These are phyloP conservation scores for Seriola quinqueradiata DNA, from an alignment of 2,113 vertebrate genomes.

Conservation along the genomic window DNA sequence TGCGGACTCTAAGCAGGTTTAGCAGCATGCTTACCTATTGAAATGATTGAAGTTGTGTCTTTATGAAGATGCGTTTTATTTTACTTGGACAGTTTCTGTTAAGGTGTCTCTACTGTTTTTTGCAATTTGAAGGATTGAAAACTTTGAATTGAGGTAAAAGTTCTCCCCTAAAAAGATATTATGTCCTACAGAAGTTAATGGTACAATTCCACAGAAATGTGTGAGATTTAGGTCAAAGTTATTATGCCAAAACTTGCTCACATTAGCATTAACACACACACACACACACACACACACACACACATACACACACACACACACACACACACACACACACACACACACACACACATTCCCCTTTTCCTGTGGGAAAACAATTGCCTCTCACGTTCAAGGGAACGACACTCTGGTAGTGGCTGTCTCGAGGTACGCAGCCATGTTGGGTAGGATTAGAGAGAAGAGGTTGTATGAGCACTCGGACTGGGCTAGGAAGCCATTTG, in stretches of 20 bases:
- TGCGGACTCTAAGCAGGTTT: constrained; percentile 5
- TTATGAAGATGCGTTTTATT: constrained; percentile 27
- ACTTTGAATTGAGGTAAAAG: neutral
- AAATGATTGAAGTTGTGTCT: constrained; percentile 30
- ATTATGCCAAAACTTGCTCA: constrained; percentile 22
- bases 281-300: neutral
- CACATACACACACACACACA: neutral
- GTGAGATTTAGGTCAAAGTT: constrained; percentile 36
- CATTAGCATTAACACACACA: neutral
- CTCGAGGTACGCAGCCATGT: constrained; percentile 6
- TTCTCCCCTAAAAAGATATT: neutral
- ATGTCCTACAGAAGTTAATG: constrained; percentile 25
- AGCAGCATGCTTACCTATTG: constrained; percentile 33
- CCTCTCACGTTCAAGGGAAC: constrained; percentile 24
- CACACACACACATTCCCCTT: constrained; percentile 11
- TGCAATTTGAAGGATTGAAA: neutral
- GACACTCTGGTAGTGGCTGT: constrained; percentile 9
- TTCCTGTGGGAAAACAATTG: constrained; percentile 48
- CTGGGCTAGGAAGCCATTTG: constrained; percentile 10
- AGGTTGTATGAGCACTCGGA: neutral
- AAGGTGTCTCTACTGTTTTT: constrained; percentile 8
- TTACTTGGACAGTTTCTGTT: neutral
- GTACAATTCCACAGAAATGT: constrained; percentile 35
- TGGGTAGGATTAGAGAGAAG: constrained; percentile 12
- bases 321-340: neutral